Evolutionary conservation across 2,113 vertebrate genomes (phyloP), one percentile per base, ranked within the genome.

Genomic region (Macquaria australasica): DNA sequence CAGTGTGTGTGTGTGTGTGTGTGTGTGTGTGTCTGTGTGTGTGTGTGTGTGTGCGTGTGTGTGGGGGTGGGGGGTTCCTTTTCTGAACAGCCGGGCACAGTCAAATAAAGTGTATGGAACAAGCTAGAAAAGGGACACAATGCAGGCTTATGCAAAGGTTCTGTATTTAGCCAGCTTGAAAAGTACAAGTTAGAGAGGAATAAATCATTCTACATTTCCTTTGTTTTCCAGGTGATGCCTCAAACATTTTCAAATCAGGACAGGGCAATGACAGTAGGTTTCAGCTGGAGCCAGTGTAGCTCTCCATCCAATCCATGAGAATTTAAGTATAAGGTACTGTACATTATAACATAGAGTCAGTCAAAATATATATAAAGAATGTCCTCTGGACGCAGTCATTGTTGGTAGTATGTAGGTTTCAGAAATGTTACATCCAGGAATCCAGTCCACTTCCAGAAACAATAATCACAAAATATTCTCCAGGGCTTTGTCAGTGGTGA

Each of bases 41-140:
- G n/a, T n/a, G n/a, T n/a, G n/a, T n/a, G n/a, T n/a, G n/a, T n/a
- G n/a, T n/a, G n/a, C n/a, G n/a, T n/a, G n/a, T n/a, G n/a, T n/a
- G n/a, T n/a, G n/a, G n/a, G 34, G 34, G 34, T 37, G 34, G 34
- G 34, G 34, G 5, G 76, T 86, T 84, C 90, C 79, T 85, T 91
- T 93, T 93, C 81, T 92, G 90, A 91, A 92, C 80, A 70, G 90
- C 89, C 87, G 70, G 92, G 88, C 93, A 93, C 86, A 89, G 86
- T 87, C 85, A 80, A 85, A 94, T 87, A 91, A 93, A 75, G 79
- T 82, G 62, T 50, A 87, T 89, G 80, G 93, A 95, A 94, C 77
- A n/a, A 88, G 76, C 94, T 93, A 91, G 94, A 94, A 93, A 84
- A 68, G 18, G 72, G 59, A 80, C 83, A 93, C 85, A 91, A 89